Conservation (phyloP, 1,140 invertebrate genomes). For the Drosophila subobscura region DNA sequence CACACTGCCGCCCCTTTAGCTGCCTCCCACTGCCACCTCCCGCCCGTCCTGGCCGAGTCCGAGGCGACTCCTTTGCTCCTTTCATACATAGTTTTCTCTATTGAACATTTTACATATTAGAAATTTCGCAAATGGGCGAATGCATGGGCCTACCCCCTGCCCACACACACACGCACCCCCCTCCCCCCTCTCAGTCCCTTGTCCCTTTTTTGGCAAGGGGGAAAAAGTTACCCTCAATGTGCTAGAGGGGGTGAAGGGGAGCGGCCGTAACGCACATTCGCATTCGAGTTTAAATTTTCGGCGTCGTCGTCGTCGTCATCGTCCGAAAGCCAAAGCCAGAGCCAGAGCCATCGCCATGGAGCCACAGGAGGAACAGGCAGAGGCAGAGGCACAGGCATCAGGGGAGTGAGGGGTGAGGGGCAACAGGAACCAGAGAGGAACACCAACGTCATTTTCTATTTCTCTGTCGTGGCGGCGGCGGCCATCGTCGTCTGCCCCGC, state of each 20-base stretch:
- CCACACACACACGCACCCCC: conserved; percentile 12
- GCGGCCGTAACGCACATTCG: conserved; percentile 59
- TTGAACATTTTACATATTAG: conserved; percentile 82
- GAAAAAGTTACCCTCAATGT: conserved; percentile 65
- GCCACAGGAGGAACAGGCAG: conserved; percentile 42
- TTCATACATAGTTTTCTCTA: conserved; percentile 79
- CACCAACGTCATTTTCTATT: conserved; percentile 57
- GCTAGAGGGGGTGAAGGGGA: conserved; percentile 2
- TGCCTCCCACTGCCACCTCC: neutral
- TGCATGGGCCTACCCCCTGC: conserved; percentile 41
- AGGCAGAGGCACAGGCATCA: no score
- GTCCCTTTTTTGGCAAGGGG: conserved; percentile 39
- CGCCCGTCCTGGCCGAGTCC: conserved; percentile 22
- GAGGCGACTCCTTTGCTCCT: conserved; percentile 25
- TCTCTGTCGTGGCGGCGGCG: conserved; percentile 45
- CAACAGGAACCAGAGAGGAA: conserved; percentile 2
- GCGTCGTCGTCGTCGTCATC: conserved; percentile 42
- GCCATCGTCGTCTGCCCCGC: conserved; percentile 48
- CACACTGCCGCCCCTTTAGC: neutral
- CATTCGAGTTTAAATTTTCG: conserved; percentile 69
- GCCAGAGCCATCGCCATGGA: conserved; percentile 21
- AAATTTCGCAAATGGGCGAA: conserved; percentile 78
- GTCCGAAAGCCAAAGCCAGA: conserved; percentile 19
- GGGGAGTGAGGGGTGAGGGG: no score
- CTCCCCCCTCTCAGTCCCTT: neutral